Base-by-base conservation (phyloP, 2,797 vertebrate genomes). In the Enteromius trimaculatus region DNA sequence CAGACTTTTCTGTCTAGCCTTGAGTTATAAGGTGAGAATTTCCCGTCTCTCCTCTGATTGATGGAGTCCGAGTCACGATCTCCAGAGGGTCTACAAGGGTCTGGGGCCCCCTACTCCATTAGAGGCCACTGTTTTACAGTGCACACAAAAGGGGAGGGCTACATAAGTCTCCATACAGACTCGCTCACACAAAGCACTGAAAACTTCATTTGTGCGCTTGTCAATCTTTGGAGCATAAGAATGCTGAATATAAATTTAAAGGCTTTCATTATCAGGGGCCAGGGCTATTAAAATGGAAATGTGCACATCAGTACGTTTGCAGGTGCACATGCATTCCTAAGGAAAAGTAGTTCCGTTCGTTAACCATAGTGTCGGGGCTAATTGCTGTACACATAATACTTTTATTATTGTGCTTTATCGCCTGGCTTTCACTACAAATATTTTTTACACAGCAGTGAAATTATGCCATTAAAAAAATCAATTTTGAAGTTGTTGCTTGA, bases 21-120 rank as follows among this genome's bases (percentile, higher is more conserved):
- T 79, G 70, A 85, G 79, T 90, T 88, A 85, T 85, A 83, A 89
- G 86, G 85, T 85, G 89, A 90, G 80, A 92, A 85, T 88, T 89
- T 74, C 77, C 82, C 58, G 77, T 88, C 84, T 86, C 44, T 37
- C 69, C 19, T 64, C 19, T 89, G 90, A 94, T 90, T 91, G 86
- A 93, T 90, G 80, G 82, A 79, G 77, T 51, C 79, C 77, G 49
- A 74, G 76, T 62, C 79, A 70, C 34, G 77, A 81, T 84, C 88
- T 88, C 84, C 76, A 77, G 53, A 55, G 84, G 83, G 84, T 83
- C 85, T 83, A 83, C 49, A 51, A 78, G 71, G 70, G 82, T 87
- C 83, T 1, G 34, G 84, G 86, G 87, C 77, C 82, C 85, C 86
- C 49, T 76, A 31, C 81, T 49, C 44, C 53, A 23, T 53, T 64